Conservation (phyloP, 2,797 vertebrate genomes). For the Syndactyla subalaris region DNA sequence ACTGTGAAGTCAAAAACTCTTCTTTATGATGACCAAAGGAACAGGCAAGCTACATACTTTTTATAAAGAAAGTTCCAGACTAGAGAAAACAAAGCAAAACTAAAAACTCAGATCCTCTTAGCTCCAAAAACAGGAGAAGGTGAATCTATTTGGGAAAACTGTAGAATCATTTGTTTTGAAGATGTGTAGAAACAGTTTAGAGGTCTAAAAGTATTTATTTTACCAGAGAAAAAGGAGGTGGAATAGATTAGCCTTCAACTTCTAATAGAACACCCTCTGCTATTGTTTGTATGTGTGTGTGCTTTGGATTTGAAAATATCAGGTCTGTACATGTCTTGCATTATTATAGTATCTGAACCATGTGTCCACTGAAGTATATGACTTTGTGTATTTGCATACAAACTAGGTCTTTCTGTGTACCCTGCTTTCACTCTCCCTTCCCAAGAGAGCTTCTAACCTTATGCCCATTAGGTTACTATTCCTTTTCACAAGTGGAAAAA, state of each 20-base stretch:
- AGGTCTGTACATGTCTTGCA: background rate
- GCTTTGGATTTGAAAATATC: background rate
- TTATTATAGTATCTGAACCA: background rate
- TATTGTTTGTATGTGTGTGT: background rate
- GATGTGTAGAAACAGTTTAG: background rate
- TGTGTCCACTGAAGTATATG: background rate
- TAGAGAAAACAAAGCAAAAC: background rate
- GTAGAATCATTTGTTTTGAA: background rate
- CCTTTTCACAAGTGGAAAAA: background rate
- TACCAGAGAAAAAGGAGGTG: background rate
- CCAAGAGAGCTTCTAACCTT: background rate
- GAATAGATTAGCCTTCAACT: background rate
- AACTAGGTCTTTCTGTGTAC: accelerated
- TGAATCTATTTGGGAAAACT: background rate
- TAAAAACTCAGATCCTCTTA: background rate
- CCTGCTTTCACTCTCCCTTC: background rate
- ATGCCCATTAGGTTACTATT: background rate
- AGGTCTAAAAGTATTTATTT: background rate
- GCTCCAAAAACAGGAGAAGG: background rate
- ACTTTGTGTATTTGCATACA: background rate
- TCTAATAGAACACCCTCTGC: background rate
- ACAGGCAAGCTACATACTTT: background rate
- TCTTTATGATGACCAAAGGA: background rate
- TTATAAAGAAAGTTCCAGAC: background rate
- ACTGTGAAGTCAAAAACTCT: background rate